phyloP scores from a whole-genome alignment of 2,797 vertebrate species.

The Chrosomus eos region DNA sequence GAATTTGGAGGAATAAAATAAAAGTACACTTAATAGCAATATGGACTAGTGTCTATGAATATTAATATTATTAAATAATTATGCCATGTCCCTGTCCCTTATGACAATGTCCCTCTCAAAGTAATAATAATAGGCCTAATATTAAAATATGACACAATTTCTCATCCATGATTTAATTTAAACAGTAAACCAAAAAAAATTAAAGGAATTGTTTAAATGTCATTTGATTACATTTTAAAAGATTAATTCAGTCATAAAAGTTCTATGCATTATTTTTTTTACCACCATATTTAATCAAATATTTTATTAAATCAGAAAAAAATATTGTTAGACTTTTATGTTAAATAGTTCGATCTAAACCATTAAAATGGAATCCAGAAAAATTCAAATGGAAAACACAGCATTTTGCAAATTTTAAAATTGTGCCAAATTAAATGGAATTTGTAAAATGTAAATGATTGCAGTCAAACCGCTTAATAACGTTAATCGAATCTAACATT shows the following conservation, averaged over 20 bases:
- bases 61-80: neutral
- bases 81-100: too few species aligned
- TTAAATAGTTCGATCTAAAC: neutral
- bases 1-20: neutral
- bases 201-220: neutral
- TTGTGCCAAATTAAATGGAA: too few species aligned
- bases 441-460: neutral
- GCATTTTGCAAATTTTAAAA: too few species aligned
- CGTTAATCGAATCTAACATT: neutral
- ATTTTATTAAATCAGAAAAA: neutral
- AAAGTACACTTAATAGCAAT: neutral
- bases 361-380: neutral
- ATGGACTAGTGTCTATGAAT: too few species aligned
- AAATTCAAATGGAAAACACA: neutral
- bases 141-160: neutral
- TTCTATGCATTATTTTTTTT: neutral
- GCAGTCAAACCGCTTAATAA: neutral
- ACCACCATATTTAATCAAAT: neutral
- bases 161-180: neutral
- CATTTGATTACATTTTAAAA: neutral
- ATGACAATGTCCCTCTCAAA: neutral
- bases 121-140: neutral
- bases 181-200: neutral
- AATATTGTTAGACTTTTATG: neutral
- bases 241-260: neutral